Base-by-base conservation (phyloP, 2,797 vertebrate species). In the Peromyscus aztecus region DNA sequence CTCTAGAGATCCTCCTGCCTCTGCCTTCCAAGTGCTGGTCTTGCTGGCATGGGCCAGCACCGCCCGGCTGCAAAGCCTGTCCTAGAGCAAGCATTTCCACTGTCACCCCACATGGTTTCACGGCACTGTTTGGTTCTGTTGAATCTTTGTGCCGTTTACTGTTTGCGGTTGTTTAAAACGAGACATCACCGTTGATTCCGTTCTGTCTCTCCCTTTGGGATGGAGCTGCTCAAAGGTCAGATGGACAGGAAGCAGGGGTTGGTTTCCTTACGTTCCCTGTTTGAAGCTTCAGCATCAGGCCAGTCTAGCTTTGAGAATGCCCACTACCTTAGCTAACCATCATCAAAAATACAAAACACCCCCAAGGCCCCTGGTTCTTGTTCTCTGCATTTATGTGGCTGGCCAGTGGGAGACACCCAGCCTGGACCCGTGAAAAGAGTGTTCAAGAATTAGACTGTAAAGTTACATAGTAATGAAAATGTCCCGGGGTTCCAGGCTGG, bases 401-500 rank as follows among this genome's bases (percentile, higher is more conserved):
- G 0, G 43, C 52, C 59, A 63, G 73, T 78, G 0, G 0, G 89
- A 93, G 95, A 92, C 88, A 81, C 21, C 37, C 73, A 57, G 83
- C 75, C 10, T 85, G 55, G 92, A 59, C 46, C 83, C 16, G 2
- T 49, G 80, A 55, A 94, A 88, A 94, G 63, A 43, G 61, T 85
- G 84, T 81, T 71, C 43, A 76, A 71, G 95, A 65, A 61, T 86
- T 95, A 34, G 61, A 17, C 43, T 84, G 57, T 88, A 57, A 92
- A 89, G 81, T 95, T 85, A 93, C 46, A 67, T 21, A 93, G 95
- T 71, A 91, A 89, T 65, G 91, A 82, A 85, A 82, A 75, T 88
- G 89, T 96, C 86, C 46, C 49, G 0, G 0, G 0, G 88, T 89
- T 96, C 29, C 87, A 49, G 59, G 77, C 95, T 89, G 67, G 93